Conservation (phyloP, 2,888 invertebrate genomes). For the Eucriotettix oculatus region DNA sequence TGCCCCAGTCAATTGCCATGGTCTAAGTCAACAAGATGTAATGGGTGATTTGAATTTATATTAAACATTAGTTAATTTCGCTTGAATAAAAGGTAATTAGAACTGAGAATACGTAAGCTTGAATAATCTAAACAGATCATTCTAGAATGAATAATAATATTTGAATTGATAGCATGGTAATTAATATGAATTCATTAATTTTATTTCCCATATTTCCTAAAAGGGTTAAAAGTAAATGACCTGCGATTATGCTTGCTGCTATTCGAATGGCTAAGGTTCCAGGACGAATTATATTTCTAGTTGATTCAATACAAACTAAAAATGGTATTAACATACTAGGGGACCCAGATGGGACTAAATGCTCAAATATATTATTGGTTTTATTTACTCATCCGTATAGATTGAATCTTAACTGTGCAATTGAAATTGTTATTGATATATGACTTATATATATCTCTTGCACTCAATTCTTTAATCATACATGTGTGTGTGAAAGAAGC, state of each 20-base stretch:
- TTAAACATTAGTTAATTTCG: background rate
- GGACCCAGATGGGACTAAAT: slow-evolving; percentile 42
- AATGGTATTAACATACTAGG: slow-evolving; percentile 47
- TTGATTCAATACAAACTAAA: slow-evolving; percentile 58
- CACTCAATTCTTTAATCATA: too few relatives aligned
- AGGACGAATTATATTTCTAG: slow-evolving; percentile 55
- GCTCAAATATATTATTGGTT: background rate
- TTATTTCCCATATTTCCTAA: slow-evolving; percentile 32
- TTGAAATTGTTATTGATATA: too few relatives aligned
- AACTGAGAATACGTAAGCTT: too few relatives aligned
- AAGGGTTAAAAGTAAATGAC: too few relatives aligned
- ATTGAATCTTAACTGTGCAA: too few relatives aligned
- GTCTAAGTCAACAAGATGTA: background rate
- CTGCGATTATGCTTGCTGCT: slow-evolving; percentile 60
- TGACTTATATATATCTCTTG: too few relatives aligned
- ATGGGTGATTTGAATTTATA: background rate
- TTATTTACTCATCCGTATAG: too few relatives aligned
- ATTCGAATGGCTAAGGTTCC: slow-evolving; percentile 50
- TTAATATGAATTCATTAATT: background rate
- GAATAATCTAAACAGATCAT: background rate
- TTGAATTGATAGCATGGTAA: background rate
- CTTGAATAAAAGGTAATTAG: background rate
- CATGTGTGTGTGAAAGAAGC: too few relatives aligned
- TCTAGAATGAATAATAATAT: background rate
- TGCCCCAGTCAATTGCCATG: background rate